Evolutionary conservation across 2,888 invertebrate species (phyloP).

Genomic region (Pinctada fucata): DNA sequence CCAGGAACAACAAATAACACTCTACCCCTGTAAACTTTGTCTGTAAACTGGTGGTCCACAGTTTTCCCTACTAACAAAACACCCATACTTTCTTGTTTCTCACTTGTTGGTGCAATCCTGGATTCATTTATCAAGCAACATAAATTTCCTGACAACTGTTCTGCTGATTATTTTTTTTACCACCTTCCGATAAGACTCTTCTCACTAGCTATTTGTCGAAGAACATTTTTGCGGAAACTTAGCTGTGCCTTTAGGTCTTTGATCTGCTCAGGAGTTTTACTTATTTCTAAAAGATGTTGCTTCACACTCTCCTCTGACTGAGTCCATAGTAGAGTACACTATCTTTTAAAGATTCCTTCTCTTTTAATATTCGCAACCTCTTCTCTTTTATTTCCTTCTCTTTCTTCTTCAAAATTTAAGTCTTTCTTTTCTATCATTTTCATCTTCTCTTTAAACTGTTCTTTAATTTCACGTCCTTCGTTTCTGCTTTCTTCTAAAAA

Average conservation of each 20-base stretch:
- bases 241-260: slow-evolving; percentile 8
- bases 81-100: background rate
- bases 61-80: slow-evolving; percentile 15
- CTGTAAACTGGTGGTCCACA: slow-evolving; percentile 10
- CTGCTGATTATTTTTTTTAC: background rate
- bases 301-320: slow-evolving; percentile 30
- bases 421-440: background rate
- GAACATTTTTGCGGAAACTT: slow-evolving; percentile 9
- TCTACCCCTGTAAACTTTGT: slow-evolving; percentile 20
- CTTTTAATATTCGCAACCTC: background rate
- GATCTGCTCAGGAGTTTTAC: slow-evolving; percentile 7
- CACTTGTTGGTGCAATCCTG: slow-evolving; percentile 3
- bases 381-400: slow-evolving; percentile 1
- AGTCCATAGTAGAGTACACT: slow-evolving; percentile 6
- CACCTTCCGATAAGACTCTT: background rate
- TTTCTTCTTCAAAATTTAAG: background rate
- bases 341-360: slow-evolving; percentile 15
- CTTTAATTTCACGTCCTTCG: slow-evolving; percentile 4
- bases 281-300: slow-evolving; percentile 21
- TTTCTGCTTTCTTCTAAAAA: background rate
- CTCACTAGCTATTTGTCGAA: background rate
- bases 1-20: slow-evolving; percentile 30
- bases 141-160: background rate
- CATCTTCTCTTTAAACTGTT: background rate
- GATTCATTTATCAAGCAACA: slow-evolving; percentile 7